Percentiles rank a stretch among this genome's conserved stretches.
Conservation (phyloP, 1,140 invertebrate species). For the Dendrolimus punctatus region DNA sequence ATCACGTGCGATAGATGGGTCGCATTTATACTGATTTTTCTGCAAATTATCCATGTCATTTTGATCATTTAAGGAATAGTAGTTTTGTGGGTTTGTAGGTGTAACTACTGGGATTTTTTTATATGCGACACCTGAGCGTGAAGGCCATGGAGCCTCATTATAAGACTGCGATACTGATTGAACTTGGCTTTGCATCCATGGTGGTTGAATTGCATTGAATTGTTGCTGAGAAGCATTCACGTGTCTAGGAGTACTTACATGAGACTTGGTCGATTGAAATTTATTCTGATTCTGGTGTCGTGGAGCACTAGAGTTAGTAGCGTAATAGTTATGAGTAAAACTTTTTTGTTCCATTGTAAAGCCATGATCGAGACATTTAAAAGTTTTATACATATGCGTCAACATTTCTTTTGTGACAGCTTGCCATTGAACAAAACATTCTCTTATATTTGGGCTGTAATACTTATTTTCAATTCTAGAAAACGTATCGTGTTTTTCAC, state of each 20-base stretch:
- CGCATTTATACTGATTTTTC: conserved; percentile 52
- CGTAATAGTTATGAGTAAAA: conserved; percentile 66
- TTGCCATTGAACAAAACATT: conserved; percentile 70
- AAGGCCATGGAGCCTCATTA: conserved; percentile 47
- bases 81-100: conserved; percentile 42
- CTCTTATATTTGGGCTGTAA: conserved; percentile 65
- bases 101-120: conserved; percentile 54
- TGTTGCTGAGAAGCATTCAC: conserved; percentile 54
- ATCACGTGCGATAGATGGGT: conserved; percentile 48
- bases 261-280: conserved; percentile 46
- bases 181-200: conserved; percentile 53
- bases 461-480: conserved; percentile 70
- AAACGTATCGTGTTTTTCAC: conserved; percentile 68
- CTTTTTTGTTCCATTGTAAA: conserved; percentile 68
- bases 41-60: conserved; percentile 46
- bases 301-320: conserved; percentile 53
- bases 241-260: conserved; percentile 39
- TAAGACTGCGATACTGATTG: conserved; percentile 37
- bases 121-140: conserved; percentile 38
- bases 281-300: conserved; percentile 61
- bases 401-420: conserved; percentile 67
- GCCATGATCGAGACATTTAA: conserved; percentile 63
- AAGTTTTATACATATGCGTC: conserved; percentile 65
- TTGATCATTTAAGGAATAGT: conserved; percentile 51
- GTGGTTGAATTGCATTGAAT: conserved; percentile 49